Conservation (phyloP, 2,888 invertebrate genomes). For the Caradrina kadenii region DNA sequence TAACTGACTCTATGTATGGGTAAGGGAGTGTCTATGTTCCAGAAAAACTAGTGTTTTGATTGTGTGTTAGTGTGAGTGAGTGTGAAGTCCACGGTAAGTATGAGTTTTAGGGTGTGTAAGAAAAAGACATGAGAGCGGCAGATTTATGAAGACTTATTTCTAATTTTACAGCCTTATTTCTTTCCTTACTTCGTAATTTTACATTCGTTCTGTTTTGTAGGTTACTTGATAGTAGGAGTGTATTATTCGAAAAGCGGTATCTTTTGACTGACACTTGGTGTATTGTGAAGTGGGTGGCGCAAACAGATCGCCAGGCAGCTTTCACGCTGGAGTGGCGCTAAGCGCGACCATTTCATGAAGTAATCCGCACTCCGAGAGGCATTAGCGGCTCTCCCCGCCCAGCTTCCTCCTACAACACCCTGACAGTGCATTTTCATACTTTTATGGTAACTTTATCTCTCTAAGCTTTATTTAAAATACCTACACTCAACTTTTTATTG, state of each 20-base stretch:
- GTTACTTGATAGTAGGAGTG: slow-evolving; percentile 24
- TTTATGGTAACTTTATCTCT: slow-evolving; percentile 71
- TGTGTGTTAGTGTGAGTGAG: too few species aligned
- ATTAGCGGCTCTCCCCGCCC: slow-evolving; percentile 76
- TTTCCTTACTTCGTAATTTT: slow-evolving; percentile 33
- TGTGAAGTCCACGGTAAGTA: too few species aligned
- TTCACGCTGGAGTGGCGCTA: slow-evolving; percentile 82
- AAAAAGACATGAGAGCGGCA: too few species aligned
- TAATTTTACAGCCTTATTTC: too few species aligned
- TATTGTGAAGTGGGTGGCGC: slow-evolving; percentile 74
- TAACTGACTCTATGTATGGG: too few species aligned
- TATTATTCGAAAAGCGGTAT: slow-evolving; percentile 53
- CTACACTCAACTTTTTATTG: slow-evolving; percentile 24
- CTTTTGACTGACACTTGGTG: slow-evolving; percentile 75
- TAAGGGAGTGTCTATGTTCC: too few species aligned
- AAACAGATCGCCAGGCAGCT: slow-evolving; percentile 83
- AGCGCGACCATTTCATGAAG: slow-evolving; percentile 83
- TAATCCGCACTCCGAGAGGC: slow-evolving; percentile 84
- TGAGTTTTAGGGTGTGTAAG: too few species aligned
- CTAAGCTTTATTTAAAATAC: slow-evolving; percentile 27
- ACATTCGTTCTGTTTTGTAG: slow-evolving; percentile 22
- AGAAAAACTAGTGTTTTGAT: too few species aligned
- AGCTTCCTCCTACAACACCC: slow-evolving; percentile 55
- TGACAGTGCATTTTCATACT: slow-evolving; percentile 75
- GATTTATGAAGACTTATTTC: too few species aligned